A percentile compares a stretch with the other conserved stretches of the same genome.
Conservation (phyloP, 2,113 vertebrate species). For the Epinephelus cyanopodus region DNA sequence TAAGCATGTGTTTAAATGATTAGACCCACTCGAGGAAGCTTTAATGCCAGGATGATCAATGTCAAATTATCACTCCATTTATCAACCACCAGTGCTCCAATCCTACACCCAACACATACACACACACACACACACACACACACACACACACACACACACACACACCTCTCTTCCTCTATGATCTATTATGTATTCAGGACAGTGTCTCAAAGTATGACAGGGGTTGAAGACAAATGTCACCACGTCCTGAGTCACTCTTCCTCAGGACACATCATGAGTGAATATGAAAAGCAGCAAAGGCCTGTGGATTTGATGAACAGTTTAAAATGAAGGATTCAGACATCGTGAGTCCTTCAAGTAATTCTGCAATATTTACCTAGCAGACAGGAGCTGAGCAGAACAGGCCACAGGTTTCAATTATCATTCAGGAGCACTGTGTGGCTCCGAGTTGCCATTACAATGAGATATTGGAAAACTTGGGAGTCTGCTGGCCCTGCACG, state of each 20-base stretch:
- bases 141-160: background rate
- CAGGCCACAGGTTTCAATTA: slow-evolving; percentile 41
- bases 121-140: slow-evolving; percentile 1
- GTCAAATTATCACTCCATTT: slow-evolving; percentile 48
- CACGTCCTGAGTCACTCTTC: slow-evolving; percentile 4
- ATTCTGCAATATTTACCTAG: background rate
- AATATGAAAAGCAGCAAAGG: slow-evolving; percentile 1
- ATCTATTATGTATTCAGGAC: background rate
- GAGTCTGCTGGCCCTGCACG: slow-evolving; percentile 35
- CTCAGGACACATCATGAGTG: background rate
- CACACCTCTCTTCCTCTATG: background rate
- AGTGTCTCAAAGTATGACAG: background rate
- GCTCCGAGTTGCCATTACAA: slow-evolving; percentile 39
- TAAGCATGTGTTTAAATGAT: slow-evolving; percentile 37
- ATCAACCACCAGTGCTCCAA: slow-evolving; percentile 7
- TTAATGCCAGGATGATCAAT: slow-evolving; percentile 55
- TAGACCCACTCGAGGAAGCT: slow-evolving; percentile 24
- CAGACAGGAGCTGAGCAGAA: slow-evolving; percentile 2
- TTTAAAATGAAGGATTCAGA: background rate
- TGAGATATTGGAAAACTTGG: slow-evolving; percentile 63
- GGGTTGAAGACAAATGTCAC: slow-evolving; percentile 36
- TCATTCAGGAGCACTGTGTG: slow-evolving; percentile 34
- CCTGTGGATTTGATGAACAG: background rate
- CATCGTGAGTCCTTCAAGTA: background rate
- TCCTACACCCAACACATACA: background rate